Percentiles rank a stretch among this genome's conserved stretches.
Evolutionary conservation across 1,140 invertebrate genomes (phyloP).

Genomic region (Calosoma granatense): DNA sequence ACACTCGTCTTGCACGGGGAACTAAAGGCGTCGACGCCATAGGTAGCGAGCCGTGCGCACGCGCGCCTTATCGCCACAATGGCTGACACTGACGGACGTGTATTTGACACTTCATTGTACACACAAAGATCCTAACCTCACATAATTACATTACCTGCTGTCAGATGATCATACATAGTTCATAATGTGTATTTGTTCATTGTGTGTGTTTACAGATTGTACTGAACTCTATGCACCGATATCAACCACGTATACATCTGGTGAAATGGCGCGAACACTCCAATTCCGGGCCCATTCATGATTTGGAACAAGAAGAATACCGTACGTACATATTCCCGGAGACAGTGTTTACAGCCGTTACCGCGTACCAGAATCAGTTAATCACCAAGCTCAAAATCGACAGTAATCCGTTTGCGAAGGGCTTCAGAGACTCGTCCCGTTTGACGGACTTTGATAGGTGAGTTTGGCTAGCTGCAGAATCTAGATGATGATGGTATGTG

Average conservation of each 20-base stretch:
- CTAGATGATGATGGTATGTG: neutral
- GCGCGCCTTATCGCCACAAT: neutral
- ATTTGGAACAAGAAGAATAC: slow-evolving; percentile 80
- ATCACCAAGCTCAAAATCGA: slow-evolving; percentile 73
- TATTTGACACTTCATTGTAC: too few species aligned
- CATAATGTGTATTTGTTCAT: too few species aligned
- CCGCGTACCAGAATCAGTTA: slow-evolving; percentile 96
- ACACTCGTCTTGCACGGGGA: neutral
- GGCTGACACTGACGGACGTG: neutral
- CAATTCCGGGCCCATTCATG: slow-evolving; percentile 60
- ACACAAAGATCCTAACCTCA: too few species aligned
- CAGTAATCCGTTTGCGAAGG: slow-evolving; percentile 79
- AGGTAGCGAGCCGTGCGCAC: neutral
- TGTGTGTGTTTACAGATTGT: slow-evolving; percentile 66
- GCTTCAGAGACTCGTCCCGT: slow-evolving; percentile 70
- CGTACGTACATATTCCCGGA: slow-evolving; percentile 91
- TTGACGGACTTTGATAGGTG: slow-evolving; percentile 54
- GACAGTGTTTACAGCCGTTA: slow-evolving; percentile 95
- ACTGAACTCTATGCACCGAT: slow-evolving; percentile 97
- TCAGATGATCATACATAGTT: too few species aligned
- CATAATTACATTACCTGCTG: too few species aligned
- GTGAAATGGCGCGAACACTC: slow-evolving; percentile 59
- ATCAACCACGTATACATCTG: slow-evolving; percentile 92
- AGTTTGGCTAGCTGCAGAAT: neutral
- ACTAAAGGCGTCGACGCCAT: neutral